Evolutionary conservation across 2,797 vertebrate species (phyloP).

Genomic region (Phrynocephalus vlangalii): DNA sequence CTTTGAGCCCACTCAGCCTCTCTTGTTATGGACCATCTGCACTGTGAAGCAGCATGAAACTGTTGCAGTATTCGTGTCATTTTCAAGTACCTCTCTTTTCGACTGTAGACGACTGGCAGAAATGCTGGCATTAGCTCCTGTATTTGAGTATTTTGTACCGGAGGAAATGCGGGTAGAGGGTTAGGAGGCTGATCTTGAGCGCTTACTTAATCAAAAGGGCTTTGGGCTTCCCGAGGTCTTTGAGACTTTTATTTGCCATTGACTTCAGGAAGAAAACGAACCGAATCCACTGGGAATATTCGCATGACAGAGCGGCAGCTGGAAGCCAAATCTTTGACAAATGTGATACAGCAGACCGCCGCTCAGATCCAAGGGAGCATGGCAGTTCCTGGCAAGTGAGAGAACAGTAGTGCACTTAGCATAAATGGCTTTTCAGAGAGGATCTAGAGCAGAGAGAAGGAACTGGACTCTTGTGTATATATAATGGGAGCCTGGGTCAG

Average conservation of each 20-base stretch:
- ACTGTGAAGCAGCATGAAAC: not conserved
- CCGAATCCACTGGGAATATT: not conserved
- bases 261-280: not conserved
- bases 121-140: not conserved
- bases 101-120: not conserved
- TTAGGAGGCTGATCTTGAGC: not conserved
- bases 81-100: not conserved
- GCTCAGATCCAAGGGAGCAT: conserved; percentile 50
- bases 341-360: conserved; percentile 22
- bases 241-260: conserved; percentile 17
- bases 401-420: conserved; percentile 31
- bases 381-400: conserved; percentile 35
- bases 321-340: conserved; percentile 36
- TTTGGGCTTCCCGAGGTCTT: not conserved
- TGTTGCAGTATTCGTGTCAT: not conserved
- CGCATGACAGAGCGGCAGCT: conserved; percentile 8
- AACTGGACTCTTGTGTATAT: conserved; percentile 39
- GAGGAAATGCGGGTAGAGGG: not conserved
- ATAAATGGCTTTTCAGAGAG: conserved; percentile 33
- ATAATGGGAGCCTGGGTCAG: conserved; percentile 1
- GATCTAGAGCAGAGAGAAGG: not conserved
- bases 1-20: not conserved
- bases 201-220: not conserved
- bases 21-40: not conserved
- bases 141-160: not conserved